phyloP scores from a whole-genome alignment of 2,797 vertebrate genomes.

The Phoebastria nigripes region DNA sequence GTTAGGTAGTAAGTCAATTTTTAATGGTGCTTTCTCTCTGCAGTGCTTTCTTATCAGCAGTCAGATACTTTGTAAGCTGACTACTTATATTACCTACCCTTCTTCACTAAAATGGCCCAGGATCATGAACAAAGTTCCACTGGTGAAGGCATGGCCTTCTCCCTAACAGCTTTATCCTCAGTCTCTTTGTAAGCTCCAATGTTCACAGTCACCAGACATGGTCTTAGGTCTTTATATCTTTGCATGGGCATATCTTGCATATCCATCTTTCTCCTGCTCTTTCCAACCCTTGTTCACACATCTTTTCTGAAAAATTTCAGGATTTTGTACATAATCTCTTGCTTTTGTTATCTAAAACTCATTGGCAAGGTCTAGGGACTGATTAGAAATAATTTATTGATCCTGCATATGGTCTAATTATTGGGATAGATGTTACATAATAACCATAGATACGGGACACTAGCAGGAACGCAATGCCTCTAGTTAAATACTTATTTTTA shows the following conservation, averaged over 20 bases:
- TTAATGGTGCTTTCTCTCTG: neutral
- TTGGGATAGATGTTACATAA: neutral
- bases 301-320: neutral
- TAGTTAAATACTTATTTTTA: neutral
- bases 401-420: neutral
- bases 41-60: neutral
- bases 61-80: neutral
- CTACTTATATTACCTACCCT: neutral
- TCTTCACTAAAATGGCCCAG: neutral
- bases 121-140: neutral
- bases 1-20: neutral
- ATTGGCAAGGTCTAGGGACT: neutral
- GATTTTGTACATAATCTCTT: neutral
- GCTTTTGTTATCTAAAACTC: neutral
- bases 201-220: neutral
- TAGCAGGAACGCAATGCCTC: neutral
- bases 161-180: neutral
- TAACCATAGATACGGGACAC: neutral
- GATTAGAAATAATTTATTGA: neutral
- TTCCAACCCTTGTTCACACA: neutral
- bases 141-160: neutral
- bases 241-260: neutral
- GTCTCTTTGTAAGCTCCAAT: neutral
- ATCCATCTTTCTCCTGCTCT: neutral
- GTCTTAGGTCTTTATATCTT: neutral